Conservation (phyloP, 2,888 invertebrate genomes). For the Mythimna vitellina region DNA sequence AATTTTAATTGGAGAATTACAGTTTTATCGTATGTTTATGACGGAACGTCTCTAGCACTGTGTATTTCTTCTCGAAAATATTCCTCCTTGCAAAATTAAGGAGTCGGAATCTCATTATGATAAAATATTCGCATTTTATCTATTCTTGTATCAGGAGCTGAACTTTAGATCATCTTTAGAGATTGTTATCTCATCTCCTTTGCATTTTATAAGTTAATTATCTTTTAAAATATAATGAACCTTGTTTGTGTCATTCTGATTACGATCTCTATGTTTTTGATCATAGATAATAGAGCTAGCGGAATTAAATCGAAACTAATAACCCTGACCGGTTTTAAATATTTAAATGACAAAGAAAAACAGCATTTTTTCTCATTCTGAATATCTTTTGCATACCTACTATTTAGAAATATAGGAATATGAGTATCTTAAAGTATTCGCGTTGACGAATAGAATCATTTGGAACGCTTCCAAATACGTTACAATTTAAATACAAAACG, state of each 20-base stretch:
- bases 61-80: constrained; percentile 31
- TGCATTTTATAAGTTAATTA: constrained; percentile 58
- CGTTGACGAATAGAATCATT: constrained; percentile 65
- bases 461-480: constrained; percentile 67
- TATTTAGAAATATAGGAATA: constrained; percentile 40
- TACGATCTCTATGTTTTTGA: constrained; percentile 50
- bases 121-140: constrained; percentile 27
- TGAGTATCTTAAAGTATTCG: constrained; percentile 48
- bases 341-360: constrained; percentile 26
- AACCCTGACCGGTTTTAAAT: constrained; percentile 40
- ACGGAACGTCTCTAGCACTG: constrained; percentile 48
- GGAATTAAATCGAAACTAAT: constrained; percentile 33
- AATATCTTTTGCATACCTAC: constrained; percentile 25
- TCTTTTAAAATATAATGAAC: constrained; percentile 41
- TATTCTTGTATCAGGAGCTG: constrained; percentile 15
- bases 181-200: constrained; percentile 43
- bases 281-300: constrained; percentile 43
- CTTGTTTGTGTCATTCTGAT: constrained; percentile 42
- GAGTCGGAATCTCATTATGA: constrained; percentile 23
- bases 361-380: constrained; percentile 3
- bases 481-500: constrained; percentile 67
- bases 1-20: constrained; percentile 62
- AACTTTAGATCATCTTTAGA: constrained; percentile 24
- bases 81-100: constrained; percentile 39
- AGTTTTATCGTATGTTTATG: constrained; percentile 52